Percentiles rank a stretch among this genome's conserved stretches.
These are phyloP conservation scores for Oceanites oceanicus DNA, from an alignment of 2,113 vertebrate species.

Conservation along the genomic window DNA sequence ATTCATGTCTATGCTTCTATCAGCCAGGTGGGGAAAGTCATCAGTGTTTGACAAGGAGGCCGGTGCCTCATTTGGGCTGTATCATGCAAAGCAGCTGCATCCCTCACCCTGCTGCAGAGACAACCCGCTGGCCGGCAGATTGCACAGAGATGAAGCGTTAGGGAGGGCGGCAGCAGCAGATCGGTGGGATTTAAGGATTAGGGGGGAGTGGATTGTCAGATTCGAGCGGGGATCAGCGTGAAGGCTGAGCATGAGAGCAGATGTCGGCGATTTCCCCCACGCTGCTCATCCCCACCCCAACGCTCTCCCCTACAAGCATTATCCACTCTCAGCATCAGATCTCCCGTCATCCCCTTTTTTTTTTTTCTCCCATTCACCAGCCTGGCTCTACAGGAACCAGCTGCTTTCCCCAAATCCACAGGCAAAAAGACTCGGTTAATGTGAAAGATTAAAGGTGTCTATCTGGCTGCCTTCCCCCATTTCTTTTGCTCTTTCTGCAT, in stretches of 20 bases:
- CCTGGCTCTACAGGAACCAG: slow-evolving; percentile 52
- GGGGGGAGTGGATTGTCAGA: slow-evolving; percentile 70
- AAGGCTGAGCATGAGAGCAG: slow-evolving; percentile 82
- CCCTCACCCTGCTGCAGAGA: background rate
- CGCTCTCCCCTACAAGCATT: background rate
- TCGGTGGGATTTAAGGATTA: slow-evolving; percentile 82
- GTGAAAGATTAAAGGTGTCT: slow-evolving; percentile 62
- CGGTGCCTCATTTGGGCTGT: background rate
- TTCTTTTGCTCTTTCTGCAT: background rate
- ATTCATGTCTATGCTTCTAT: background rate
- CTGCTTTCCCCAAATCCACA: slow-evolving; percentile 60
- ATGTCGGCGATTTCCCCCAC: slow-evolving; percentile 76
- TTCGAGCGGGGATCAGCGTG: slow-evolving; percentile 63
- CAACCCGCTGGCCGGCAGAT: background rate
- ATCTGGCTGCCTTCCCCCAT: background rate
- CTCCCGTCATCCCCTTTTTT: slow-evolving; percentile 62
- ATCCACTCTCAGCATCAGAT: slow-evolving; percentile 77
- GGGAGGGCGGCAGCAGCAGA: slow-evolving; percentile 71
- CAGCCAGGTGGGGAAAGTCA: background rate
- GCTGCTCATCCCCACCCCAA: background rate
- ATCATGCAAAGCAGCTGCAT: background rate
- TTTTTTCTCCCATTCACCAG: slow-evolving; percentile 38
- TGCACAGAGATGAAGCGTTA: background rate
- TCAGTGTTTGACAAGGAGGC: background rate
- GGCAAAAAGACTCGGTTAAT: slow-evolving; percentile 63